These are phyloP conservation scores for Hoplodrina blanda DNA, from an alignment of 2,888 invertebrate species.

Conservation along the genomic window DNA sequence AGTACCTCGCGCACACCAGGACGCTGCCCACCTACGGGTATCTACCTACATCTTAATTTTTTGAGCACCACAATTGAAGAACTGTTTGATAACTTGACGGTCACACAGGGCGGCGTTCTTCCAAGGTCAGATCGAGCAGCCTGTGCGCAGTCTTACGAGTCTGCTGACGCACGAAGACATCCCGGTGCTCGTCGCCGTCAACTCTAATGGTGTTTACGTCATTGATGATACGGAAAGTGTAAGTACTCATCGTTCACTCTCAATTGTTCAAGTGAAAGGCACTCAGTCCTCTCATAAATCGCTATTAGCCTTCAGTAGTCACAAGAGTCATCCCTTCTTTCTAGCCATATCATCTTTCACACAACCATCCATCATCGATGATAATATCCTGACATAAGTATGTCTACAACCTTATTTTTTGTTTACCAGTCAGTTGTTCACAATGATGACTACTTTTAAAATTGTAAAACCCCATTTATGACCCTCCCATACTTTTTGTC, in stretches of 20 bases:
- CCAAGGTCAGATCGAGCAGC: slow-evolving; percentile 98
- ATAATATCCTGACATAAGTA: too few relatives aligned
- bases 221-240: slow-evolving; percentile 96
- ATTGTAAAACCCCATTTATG: not conserved
- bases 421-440: too few relatives aligned
- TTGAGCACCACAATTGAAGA: too few relatives aligned
- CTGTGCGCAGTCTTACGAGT: slow-evolving; percentile 95
- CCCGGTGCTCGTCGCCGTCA: slow-evolving; percentile 97
- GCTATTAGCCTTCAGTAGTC: too few relatives aligned
- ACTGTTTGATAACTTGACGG: not conserved
- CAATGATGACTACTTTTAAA: too few relatives aligned
- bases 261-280: too few relatives aligned
- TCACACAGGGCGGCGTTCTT: slow-evolving; percentile 96
- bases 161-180: slow-evolving; percentile 96
- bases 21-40: slow-evolving; percentile 96
- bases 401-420: too few relatives aligned
- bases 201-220: slow-evolving; percentile 95
- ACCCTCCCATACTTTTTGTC: not conserved
- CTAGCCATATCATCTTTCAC: too few relatives aligned
- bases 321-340: too few relatives aligned
- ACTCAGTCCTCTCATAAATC: too few relatives aligned
- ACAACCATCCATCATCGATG: too few relatives aligned
- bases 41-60: not conserved
- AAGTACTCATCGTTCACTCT: slow-evolving; percentile 77
- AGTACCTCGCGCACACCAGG: slow-evolving; percentile 97